Conservation (phyloP, 2,797 vertebrate species). For the Channallabes apus region DNA sequence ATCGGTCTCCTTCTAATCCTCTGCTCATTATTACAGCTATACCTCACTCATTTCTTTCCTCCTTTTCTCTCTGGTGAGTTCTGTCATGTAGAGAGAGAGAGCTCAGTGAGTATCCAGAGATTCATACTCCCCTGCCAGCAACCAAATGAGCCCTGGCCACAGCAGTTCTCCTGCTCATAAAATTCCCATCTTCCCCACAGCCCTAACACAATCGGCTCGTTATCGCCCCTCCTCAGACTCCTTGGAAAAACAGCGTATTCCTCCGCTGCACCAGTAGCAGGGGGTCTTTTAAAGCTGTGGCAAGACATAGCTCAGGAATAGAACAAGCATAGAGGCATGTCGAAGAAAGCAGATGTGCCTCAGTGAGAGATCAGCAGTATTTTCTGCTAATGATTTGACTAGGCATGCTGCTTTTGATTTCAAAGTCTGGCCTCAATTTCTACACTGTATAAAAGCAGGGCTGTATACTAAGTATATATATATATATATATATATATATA, state of each 20-base stretch:
- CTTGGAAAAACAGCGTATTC: conserved; percentile 20
- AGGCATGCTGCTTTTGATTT: conserved; percentile 14
- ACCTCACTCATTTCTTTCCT: conserved; percentile 16
- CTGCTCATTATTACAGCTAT: conserved; percentile 13
- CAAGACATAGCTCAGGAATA: conserved; percentile 8
- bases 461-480: not conserved
- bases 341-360: conserved; percentile 38
- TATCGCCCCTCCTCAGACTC: conserved; percentile 48
- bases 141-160: conserved; percentile 49
- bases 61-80: conserved; percentile 19
- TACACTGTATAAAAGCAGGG: not conserved
- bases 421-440: not conserved
- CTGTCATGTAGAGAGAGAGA: conserved; percentile 25
- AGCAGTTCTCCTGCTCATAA: conserved; percentile 42
- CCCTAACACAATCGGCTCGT: conserved; percentile 47
- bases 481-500: too few relatives aligned
- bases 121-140: conserved; percentile 24
- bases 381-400: conserved; percentile 23
- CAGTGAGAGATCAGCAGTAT: conserved; percentile 15
- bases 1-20: conserved; percentile 12
- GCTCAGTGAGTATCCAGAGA: conserved; percentile 27
- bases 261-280: conserved; percentile 19
- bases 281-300: conserved; percentile 19
- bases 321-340: conserved; percentile 17
- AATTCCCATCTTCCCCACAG: conserved; percentile 35